phyloP scores from a whole-genome alignment of 64 coral and sea anemone species.

The Stylophora pistillata region DNA sequence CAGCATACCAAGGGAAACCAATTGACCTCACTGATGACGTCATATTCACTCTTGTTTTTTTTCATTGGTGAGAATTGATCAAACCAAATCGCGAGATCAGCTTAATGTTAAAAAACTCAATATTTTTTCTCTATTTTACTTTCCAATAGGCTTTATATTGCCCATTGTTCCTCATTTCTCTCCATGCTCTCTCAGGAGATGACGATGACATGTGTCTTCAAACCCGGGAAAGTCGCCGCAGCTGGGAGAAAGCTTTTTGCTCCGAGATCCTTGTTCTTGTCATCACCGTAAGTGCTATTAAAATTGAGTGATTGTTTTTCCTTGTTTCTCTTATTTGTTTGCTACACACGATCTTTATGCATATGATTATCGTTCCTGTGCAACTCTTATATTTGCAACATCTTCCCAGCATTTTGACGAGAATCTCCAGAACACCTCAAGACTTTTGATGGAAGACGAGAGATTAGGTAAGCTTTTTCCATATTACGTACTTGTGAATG shows the following conservation, averaged over 20 bases:
- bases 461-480: constrained; percentile 7
- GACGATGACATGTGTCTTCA: neutral
- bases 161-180: neutral
- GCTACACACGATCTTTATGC: neutral
- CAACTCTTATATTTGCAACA: neutral
- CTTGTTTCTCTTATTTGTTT: neutral
- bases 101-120: too few relatives aligned
- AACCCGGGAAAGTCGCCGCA: constrained; percentile 15
- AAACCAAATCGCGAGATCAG: too few relatives aligned
- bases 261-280: constrained; percentile 16
- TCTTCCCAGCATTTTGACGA: constrained; percentile 27
- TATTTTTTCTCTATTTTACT: too few relatives aligned
- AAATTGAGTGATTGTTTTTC: neutral
- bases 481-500: too few relatives aligned
- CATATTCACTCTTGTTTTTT: too few relatives aligned
- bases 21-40: too few relatives aligned
- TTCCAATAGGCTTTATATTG: too few relatives aligned
- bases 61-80: too few relatives aligned
- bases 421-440: constrained; percentile 7
- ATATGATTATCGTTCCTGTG: neutral
- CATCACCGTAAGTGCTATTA: neutral
- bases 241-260: constrained; percentile 43
- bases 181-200: neutral
- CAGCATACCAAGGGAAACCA: too few relatives aligned
- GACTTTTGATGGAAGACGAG: constrained; percentile 30